Percentiles rank a stretch among this genome's conserved stretches.
Evolutionary conservation across 1,140 invertebrate species (phyloP).

Genomic region (Pseudomyrmex pallidus): DNA sequence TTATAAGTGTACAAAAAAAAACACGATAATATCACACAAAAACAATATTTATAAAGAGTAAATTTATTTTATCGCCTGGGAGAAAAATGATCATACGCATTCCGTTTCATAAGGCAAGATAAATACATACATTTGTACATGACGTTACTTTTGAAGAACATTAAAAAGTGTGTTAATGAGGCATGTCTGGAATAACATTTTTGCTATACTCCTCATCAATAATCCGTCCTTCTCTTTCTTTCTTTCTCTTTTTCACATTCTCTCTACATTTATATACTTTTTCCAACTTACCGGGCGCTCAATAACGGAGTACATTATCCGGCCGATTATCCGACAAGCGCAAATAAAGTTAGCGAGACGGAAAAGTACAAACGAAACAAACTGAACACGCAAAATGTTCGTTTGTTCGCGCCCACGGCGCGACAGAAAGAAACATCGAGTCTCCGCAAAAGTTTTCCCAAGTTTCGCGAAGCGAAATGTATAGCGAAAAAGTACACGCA

Average conservation of each 20-base stretch:
- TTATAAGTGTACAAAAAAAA: too few relatives aligned
- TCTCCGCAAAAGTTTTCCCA: constrained; percentile 17
- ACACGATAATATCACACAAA: too few relatives aligned
- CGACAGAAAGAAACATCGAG: neutral
- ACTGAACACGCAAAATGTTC: neutral
- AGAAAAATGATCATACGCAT: neutral
- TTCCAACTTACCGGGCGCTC: constrained; percentile 40
- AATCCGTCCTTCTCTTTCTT: neutral
- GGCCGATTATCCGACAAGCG: constrained; percentile 29
- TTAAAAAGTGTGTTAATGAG: neutral
- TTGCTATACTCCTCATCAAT: neutral
- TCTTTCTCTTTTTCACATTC: too few relatives aligned
- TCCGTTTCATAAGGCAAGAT: neutral
- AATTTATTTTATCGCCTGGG: constrained; percentile 1
- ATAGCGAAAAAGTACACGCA: constrained; percentile 1
- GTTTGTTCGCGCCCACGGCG: neutral
- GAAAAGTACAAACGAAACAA: constrained; percentile 7
- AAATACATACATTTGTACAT: neutral
- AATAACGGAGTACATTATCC: constrained; percentile 21
- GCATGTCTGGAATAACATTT: neutral
- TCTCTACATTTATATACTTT: neutral
- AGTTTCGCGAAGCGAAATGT: constrained; percentile 11
- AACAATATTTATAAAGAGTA: too few relatives aligned
- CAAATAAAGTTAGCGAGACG: neutral
- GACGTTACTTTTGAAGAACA: neutral